Percentiles rank a stretch among this genome's conserved stretches.
Evolutionary conservation across 2,797 vertebrate genomes (phyloP).

Genomic region (Ctenopoma kingsleyae): DNA sequence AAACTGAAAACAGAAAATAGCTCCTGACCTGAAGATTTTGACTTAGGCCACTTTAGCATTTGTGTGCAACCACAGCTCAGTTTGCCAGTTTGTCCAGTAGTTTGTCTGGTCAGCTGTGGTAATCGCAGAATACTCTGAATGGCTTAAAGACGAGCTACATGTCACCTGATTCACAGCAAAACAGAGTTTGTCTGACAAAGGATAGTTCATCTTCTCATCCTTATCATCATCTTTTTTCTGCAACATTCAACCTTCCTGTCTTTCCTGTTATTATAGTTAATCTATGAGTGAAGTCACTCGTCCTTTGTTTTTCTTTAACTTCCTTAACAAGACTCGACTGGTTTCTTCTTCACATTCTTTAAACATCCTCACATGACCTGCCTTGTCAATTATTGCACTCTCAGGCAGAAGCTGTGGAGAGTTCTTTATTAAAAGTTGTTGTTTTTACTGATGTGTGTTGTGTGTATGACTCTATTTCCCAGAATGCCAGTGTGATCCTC

Average conservation of each 20-base stretch:
- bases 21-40: too few relatives aligned
- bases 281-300: constrained; percentile 4
- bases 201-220: background rate
- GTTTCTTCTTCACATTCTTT: constrained; percentile 30
- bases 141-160: background rate
- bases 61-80: too few relatives aligned
- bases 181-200: too few relatives aligned
- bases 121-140: too few relatives aligned
- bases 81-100: too few relatives aligned
- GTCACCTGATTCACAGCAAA: too few relatives aligned
- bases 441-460: background rate
- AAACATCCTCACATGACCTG: background rate
- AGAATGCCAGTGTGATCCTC: constrained; percentile 96
- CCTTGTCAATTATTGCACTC: constrained; percentile 31
- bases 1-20: too few relatives aligned
- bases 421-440: background rate
- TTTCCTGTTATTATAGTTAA: background rate
- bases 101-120: too few relatives aligned
- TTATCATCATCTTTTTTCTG: background rate
- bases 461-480: constrained; percentile 46
- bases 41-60: too few relatives aligned
- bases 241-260: background rate
- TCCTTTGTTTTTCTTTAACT: background rate
- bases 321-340: constrained; percentile 26
- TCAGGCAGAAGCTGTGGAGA: background rate